Evolutionary conservation across 2,113 vertebrate species (phyloP), one percentile per base, ranked within the genome.

Genomic region (Nibea albiflora): DNA sequence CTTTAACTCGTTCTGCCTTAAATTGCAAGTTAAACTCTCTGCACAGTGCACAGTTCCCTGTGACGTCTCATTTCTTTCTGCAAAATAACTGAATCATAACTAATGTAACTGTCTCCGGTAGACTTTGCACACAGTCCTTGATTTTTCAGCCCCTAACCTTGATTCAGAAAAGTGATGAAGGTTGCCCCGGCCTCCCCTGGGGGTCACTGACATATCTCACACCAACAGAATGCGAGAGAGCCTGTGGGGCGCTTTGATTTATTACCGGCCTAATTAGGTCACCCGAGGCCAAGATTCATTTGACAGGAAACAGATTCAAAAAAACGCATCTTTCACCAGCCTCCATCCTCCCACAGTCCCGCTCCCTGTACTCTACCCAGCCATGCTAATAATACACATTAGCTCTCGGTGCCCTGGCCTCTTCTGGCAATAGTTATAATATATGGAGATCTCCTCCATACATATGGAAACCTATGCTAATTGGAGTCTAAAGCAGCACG

Each of bases 211-310:
- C 84, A 89, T 86, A 89, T 91, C 90, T 90, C 90, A 81, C 86
- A 83, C 73, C 85, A 85, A 78, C 86, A 85, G 81, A 79, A 76
- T 20, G 42, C 28, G 14, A 65, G 39, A 65, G 39, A 26, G 79
- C 85, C 86, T 57, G 80, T 68, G 84, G 89, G 83, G 65, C 1
- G 61, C 74, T 84, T 79, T 93, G 91, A 93, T 92, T 91, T 88
- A 94, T 93, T 79, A 85, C 87, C 65, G 14, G 69, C 84, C 84
- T 93, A 93, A 94, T 94, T 92, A 90, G 91, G 89, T 92, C 92
- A 91, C 87, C 80, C 65, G 83, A 90, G 92, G 90, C 88, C 78
- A 85, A 72, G 78, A 88, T 89, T 91, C 79, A 92, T 92, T 87
- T 86, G 91, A 93, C 82, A 85, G 73, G 83, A 78, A 89, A 67